These are phyloP conservation scores for Platichthys flesus DNA, from an alignment of 2,113 vertebrate genomes.

Conservation along the genomic window DNA sequence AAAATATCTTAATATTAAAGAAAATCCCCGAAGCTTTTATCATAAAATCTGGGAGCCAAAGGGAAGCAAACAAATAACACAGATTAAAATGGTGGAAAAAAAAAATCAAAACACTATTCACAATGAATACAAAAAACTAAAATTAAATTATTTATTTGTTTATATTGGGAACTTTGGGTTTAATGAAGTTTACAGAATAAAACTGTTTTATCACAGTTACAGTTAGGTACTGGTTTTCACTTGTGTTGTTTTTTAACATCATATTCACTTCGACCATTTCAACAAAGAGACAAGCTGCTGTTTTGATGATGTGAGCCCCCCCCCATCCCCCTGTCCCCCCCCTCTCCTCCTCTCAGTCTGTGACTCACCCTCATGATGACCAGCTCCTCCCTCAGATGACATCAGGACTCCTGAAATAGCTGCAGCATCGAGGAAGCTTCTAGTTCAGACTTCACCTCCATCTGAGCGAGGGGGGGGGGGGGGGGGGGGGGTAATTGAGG, in stretches of 20 bases:
- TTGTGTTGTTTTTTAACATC: too few relatives aligned
- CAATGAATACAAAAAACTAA: background rate
- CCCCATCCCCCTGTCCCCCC: background rate
- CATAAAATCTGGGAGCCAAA: background rate
- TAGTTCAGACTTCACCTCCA: constrained; percentile 55
- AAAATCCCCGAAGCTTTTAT: too few relatives aligned
- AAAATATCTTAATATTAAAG: background rate
- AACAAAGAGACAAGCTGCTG: too few relatives aligned
- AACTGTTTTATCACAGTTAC: too few relatives aligned
- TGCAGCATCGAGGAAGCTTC: constrained; percentile 36
- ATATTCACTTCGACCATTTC: too few relatives aligned
- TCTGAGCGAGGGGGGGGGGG: background rate
- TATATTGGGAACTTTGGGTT: too few relatives aligned
- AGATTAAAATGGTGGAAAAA: too few relatives aligned
- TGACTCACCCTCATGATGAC: constrained; percentile 62
- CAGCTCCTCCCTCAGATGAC: constrained; percentile 69
- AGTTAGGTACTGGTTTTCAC: background rate
- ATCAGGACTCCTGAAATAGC: constrained; percentile 72
- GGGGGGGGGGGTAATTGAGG: background rate
- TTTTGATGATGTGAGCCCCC: too few relatives aligned
- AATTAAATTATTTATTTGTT: too few relatives aligned
- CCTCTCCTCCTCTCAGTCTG: constrained; percentile 26
- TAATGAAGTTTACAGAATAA: too few relatives aligned
- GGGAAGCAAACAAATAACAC: too few relatives aligned
- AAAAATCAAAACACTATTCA: too few relatives aligned